These are phyloP conservation scores for Malacosoma neustria DNA, from an alignment of 2,888 invertebrate species.

Conservation along the genomic window DNA sequence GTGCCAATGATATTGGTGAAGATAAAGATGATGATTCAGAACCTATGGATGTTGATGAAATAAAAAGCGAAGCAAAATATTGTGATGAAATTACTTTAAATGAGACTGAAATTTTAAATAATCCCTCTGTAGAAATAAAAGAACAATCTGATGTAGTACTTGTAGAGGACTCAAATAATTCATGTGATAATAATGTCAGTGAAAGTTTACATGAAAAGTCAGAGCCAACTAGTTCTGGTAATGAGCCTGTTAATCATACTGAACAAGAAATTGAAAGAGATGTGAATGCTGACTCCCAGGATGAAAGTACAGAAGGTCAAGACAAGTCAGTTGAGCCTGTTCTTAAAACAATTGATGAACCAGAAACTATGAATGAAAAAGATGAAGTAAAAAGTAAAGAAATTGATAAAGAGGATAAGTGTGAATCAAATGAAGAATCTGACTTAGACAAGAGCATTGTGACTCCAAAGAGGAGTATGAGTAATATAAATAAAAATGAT, in stretches of 20 bases:
- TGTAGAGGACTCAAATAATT: conserved; percentile 26
- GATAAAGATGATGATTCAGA: conserved; percentile 23
- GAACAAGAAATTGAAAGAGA: no score
- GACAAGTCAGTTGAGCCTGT: no score
- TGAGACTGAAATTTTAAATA: conserved; percentile 10
- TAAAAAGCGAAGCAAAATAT: conserved; percentile 13
- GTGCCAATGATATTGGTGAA: conserved; percentile 11
- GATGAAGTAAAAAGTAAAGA: conserved; percentile 2
- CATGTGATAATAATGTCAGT: neutral
- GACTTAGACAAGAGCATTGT: conserved; percentile 10
- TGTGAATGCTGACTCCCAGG: no score
- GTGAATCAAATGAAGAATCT: no score
- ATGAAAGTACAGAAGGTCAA: no score
- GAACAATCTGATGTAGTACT: conserved; percentile 12
- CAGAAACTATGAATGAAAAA: conserved; percentile 9
- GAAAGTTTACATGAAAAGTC: no score
- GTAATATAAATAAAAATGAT: conserved; percentile 32
- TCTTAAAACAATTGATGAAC: conserved; percentile 4
- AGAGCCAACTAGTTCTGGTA: no score
- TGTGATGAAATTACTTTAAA: conserved; percentile 9
- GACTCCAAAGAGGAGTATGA: conserved; percentile 39
- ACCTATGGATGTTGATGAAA: conserved; percentile 37
- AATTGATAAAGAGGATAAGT: no score
- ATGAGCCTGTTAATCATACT: no score
- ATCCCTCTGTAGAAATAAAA: conserved; percentile 3